Base-by-base conservation (phyloP, 53 echinoderm and acorn worm species). In the Patiria pectinifera region DNA sequence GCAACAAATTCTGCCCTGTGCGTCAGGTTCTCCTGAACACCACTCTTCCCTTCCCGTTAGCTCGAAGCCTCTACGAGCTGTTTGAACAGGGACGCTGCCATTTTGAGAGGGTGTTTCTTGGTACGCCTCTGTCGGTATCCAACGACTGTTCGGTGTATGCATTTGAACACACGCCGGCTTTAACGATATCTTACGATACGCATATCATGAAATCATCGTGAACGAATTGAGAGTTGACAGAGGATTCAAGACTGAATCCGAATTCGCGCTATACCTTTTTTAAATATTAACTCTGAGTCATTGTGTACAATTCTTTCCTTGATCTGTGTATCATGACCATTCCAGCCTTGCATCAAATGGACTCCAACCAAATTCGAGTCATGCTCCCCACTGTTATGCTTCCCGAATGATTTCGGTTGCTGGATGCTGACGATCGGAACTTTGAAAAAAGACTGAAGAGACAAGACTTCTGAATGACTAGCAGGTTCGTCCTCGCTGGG, bases 141-240 rank as follows among this genome's bases (percentile, higher is more conserved):
- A 6, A 79, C 80, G 80, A 79, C 80, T 79, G 80, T 79, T 79
- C 45, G 14, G 46, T 79, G 80, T 45, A 79, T 79, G 16, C 26
- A 79, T 12, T 46, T 45, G 46, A 79, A 46, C 45, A n/a, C 53
- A 53, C 35, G 53, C 53, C 8, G 6, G 53, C 5, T 1, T 6
- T 6, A 5, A 12, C 77, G 77, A 23, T 76, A 76, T 26, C 22
- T 76, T 76, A 12, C 18, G 26, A 43, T n/a, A 23, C 77, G 35
- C 0, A 45, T 3, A n/a, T n/a, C 74, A 24, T 23, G 3, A 74
- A 74, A 74, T 53, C 6, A 53, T 6, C 6, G 8, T 53, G 53
- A 6, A 8, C 53, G 53, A 35, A 35, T 53, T 53, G 5, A 8
- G 8, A 53, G 53, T 53, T 53, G 53, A 53, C 6, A 53, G 53